Percentiles rank a stretch among this genome's conserved stretches.
Conservation (phyloP, 2,888 invertebrate species). For the Parasteatoda lunata region DNA sequence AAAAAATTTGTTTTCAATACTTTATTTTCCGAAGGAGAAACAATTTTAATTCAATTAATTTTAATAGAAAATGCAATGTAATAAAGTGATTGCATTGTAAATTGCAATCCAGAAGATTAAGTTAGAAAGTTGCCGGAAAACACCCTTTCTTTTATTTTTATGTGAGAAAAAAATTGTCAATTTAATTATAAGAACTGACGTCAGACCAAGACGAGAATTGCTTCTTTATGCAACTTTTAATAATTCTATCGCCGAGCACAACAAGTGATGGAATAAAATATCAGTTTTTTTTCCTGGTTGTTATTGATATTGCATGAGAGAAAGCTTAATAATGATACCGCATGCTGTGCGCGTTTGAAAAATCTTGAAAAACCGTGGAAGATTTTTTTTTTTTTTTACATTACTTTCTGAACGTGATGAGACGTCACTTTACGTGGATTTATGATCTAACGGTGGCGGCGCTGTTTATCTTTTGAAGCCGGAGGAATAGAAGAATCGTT, state of each 20-base stretch:
- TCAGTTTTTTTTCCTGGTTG: background rate
- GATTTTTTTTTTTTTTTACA: background rate
- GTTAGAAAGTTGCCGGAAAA: background rate
- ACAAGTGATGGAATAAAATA: background rate
- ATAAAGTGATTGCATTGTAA: background rate
- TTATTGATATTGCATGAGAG: background rate
- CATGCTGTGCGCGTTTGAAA: background rate
- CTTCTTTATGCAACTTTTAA: background rate
- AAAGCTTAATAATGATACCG: background rate
- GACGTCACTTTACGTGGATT: constrained; percentile 7
- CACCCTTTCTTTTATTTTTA: background rate
- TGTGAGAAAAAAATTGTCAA: background rate
- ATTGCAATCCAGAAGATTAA: background rate
- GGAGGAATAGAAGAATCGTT: constrained; percentile 4
- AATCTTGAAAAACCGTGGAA: background rate
- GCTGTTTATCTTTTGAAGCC: constrained; percentile 25
- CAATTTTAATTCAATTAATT: too few relatives aligned
- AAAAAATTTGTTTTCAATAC: too few relatives aligned
- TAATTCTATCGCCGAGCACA: background rate
- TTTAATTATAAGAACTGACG: background rate
- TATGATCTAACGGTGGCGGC: constrained; percentile 29
- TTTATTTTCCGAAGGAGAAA: too few relatives aligned
- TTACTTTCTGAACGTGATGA: constrained; percentile 3
- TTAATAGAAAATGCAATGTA: background rate
- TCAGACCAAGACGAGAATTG: background rate